Evolutionary conservation across 2,113 vertebrate species (phyloP).

Genomic region (Pao palembangensis): DNA sequence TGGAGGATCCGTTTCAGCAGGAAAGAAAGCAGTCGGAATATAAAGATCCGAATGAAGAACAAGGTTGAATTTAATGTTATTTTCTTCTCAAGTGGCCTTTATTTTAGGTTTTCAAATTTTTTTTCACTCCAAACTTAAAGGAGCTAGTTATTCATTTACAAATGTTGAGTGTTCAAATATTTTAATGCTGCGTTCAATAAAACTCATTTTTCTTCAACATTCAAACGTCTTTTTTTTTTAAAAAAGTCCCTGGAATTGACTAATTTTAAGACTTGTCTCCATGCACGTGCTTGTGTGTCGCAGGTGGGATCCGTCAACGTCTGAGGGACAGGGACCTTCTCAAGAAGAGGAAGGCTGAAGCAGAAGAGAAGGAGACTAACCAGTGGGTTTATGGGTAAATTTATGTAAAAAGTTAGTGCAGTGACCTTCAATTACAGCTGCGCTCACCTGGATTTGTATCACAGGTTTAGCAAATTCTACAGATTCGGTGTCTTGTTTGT

Average conservation of each 20-base stretch:
- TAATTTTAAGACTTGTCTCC: not conserved
- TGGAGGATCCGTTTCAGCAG: slow-evolving; percentile 67
- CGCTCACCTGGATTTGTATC: not conserved
- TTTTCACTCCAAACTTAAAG: not conserved
- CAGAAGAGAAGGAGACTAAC: slow-evolving; percentile 78
- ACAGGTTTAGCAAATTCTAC: not conserved
- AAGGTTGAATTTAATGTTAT: slow-evolving; percentile 63
- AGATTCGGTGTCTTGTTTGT: not conserved
- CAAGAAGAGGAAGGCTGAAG: slow-evolving; percentile 86
- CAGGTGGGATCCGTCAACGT: slow-evolving; percentile 68
- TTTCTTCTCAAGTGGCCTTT: not conserved
- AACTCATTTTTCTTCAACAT: too few relatives aligned
- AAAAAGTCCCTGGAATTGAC: not conserved
- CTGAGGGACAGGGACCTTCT: slow-evolving; percentile 86
- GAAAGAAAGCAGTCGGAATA: slow-evolving; percentile 46
- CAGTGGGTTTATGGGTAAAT: slow-evolving; percentile 86
- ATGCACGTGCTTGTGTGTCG: slow-evolving; percentile 32
- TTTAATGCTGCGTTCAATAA: too few relatives aligned
- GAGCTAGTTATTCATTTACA: slow-evolving; percentile 10
- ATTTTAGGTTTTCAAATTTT: not conserved
- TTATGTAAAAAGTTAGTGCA: slow-evolving; percentile 18
- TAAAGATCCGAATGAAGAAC: slow-evolving; percentile 50
- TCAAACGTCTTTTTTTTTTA: too few relatives aligned
- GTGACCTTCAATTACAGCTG: slow-evolving; percentile 8
- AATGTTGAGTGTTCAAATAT: too few relatives aligned